phyloP scores from a whole-genome alignment of 2,797 vertebrate species.

The Leptodactylus fallax region DNA sequence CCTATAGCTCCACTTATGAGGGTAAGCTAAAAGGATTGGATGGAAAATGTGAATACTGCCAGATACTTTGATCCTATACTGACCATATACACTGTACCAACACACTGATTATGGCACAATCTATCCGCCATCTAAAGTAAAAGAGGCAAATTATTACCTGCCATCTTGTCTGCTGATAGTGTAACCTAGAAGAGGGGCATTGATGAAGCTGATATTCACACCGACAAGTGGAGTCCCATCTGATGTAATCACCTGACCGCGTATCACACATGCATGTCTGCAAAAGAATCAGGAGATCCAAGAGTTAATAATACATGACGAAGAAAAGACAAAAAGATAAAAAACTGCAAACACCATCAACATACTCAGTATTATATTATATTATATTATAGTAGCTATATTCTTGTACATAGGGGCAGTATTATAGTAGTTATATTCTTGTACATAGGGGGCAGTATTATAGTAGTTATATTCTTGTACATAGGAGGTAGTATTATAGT shows the following conservation, averaged over 20 bases:
- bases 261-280: slow-evolving; percentile 96
- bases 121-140: background rate
- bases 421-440: slow-evolving; percentile 20
- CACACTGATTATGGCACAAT: too few species aligned
- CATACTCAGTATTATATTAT: background rate
- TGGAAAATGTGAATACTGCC: too few species aligned
- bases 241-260: slow-evolving; percentile 95
- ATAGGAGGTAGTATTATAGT: too few species aligned
- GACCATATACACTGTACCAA: background rate
- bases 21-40: too few species aligned
- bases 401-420: slow-evolving; percentile 1
- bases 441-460: background rate
- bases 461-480: too few species aligned
- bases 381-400: background rate
- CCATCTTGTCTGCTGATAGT: slow-evolving; percentile 96
- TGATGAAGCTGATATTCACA: slow-evolving; percentile 96
- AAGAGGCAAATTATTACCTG: slow-evolving; percentile 78
- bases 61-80: too few species aligned
- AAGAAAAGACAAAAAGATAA: background rate
- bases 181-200: slow-evolving; percentile 90
- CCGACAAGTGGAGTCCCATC: slow-evolving; percentile 96
- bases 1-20: too few species aligned
- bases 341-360: background rate
- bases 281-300: slow-evolving; percentile 38
- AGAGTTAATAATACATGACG: background rate